Evolutionary conservation across 53 echinoderm and acorn worm species (phyloP), one percentile per base, ranked within the genome.

Genomic region (Zoroaster sp.): DNA sequence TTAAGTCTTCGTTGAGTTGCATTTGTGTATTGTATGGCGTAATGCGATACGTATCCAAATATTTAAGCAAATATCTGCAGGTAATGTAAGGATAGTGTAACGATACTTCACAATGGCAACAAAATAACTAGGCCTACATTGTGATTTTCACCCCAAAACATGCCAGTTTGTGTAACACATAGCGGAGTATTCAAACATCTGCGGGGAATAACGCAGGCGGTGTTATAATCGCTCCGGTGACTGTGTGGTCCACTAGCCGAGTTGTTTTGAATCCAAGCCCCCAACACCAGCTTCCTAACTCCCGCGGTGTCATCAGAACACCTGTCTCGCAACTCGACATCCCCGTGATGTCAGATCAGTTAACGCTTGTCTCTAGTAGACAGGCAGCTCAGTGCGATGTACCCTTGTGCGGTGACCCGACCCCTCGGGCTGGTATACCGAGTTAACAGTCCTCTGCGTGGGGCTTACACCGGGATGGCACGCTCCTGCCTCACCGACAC

Each of bases 181-280:
- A 66, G 68, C 67, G 83, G 68, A 83, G 44, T 83, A 83, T 59
- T 69, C 69, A 83, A 83, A 83, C 83, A 83, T 83, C 83, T 83
- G 42, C 42, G 35, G 80, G 75, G 83, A 41, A 69, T 46, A 28
- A 20, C 32, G 40, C 13, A 54, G 65, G 80, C 17, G 34, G 83
- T 83, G 40, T 30, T 12, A 63, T 83, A 83, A 83, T 83, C 74
- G 83, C 44, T 41, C 23, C 32, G 25, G 69, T 43, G 53, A 44
- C 63, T 83, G 83, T 83, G 83, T 83, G 83, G 83, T 83, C 83
- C 69, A 69, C n/a, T 83, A 30, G 69, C 83, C 83, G 83, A 83
- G 68, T 83, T 83, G 83, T 83, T 83, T 83, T 43, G 83, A 63
- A 40, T 32, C 43, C 63, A 5, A 40, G 20, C 35, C 41, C 10